Percentiles rank a stretch among this genome's conserved stretches.
These are phyloP conservation scores for Merluccius polli DNA, from an alignment of 2,797 vertebrate genomes.

Conservation along the genomic window DNA sequence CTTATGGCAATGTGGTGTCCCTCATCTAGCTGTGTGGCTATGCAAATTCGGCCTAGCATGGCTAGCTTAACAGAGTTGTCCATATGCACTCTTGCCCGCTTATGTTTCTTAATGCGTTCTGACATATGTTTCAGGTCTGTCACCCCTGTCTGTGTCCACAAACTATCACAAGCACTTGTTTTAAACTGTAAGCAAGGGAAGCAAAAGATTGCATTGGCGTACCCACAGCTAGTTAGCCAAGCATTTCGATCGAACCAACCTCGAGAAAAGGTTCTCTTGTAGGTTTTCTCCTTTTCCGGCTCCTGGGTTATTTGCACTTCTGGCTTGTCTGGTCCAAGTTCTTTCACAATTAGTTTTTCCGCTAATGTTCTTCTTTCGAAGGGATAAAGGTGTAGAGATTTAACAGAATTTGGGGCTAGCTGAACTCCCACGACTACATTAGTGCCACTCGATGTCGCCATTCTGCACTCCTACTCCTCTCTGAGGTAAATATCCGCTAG, in stretches of 20 bases:
- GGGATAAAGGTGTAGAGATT: neutral
- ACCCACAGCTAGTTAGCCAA: slow-evolving; percentile 1
- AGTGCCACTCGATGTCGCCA: no score
- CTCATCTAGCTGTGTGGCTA: slow-evolving; percentile 1
- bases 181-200: slow-evolving; percentile 11
- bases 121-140: slow-evolving; percentile 5
- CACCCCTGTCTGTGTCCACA: neutral
- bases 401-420: neutral
- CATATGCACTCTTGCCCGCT: neutral
- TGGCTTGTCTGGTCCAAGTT: neutral
- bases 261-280: neutral
- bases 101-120: slow-evolving; percentile 7
- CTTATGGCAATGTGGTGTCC: neutral
- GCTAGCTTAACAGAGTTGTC: neutral
- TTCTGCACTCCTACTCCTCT: no score
- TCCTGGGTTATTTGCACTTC: neutral
- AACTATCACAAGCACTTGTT: neutral
- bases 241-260: slow-evolving; percentile 6
- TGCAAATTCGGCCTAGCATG: neutral
- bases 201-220: neutral
- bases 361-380: neutral
- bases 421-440: no score
- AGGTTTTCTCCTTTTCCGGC: neutral
- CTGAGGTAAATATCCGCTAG: no score
- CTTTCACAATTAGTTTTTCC: neutral